Conservation (phyloP, 1,140 invertebrate genomes). For the Solenopsis invicta region DNA sequence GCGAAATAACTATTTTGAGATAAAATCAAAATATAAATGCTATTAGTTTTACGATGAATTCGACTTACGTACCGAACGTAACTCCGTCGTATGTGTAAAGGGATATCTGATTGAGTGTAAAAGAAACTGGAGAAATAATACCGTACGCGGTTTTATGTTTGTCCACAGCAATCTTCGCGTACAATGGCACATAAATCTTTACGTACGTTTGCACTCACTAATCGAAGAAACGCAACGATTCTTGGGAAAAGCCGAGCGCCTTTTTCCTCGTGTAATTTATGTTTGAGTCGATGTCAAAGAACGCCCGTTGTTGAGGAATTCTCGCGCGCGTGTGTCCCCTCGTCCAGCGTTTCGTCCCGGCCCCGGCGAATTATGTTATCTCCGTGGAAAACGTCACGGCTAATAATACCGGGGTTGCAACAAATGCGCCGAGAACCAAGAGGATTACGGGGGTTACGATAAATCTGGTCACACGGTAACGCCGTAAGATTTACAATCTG, state of each 20-base stretch:
- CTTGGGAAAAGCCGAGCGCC: background rate
- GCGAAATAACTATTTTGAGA: too few relatives aligned
- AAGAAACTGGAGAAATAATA: background rate
- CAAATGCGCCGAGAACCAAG: conserved; percentile 55
- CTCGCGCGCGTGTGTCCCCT: background rate
- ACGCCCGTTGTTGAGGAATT: background rate
- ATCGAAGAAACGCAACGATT: background rate
- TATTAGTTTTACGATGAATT: too few relatives aligned
- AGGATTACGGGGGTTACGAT: conserved; percentile 65
- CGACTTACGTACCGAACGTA: too few relatives aligned
- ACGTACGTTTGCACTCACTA: background rate
- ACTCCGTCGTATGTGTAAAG: too few relatives aligned
- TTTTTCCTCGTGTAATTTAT: conserved; percentile 30
- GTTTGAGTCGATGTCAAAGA: conserved; percentile 1
- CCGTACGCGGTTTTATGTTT: background rate
- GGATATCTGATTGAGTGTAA: background rate
- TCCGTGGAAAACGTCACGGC: conserved; percentile 48
- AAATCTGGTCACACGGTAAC: conserved; percentile 63
- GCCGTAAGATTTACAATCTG: conserved; percentile 70
- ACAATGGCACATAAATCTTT: background rate
- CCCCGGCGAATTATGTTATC: conserved; percentile 60
- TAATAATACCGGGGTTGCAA: conserved; percentile 64
- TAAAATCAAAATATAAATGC: too few relatives aligned
- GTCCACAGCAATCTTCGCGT: background rate
- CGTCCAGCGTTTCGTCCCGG: background rate